Evolutionary conservation across 2,113 vertebrate species (phyloP), one percentile per base, ranked within the genome.

Genomic region (Proteles cristata): DNA sequence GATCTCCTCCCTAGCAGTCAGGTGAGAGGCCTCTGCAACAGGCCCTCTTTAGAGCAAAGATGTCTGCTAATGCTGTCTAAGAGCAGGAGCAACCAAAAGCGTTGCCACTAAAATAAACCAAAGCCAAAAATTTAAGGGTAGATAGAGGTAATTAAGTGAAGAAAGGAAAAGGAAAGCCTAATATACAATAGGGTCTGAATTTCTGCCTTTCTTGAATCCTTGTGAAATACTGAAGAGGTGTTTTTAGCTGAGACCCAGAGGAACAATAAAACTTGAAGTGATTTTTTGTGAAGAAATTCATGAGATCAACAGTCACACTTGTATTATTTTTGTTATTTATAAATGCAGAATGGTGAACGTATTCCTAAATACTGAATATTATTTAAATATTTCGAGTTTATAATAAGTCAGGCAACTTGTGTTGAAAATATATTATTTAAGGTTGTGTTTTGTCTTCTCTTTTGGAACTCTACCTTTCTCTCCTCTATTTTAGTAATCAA

Each of bases 251-350:
- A 83, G 39, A 73, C 0, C 23, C 12, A 23, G 45, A 93, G 50
- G 8, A 83, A 65, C 82, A 39, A 5, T 81, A 76, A 43, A 84
- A 63, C 5, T 74, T 76, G 39, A 35, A 16, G 11, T 88, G 6
- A 48, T 33, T 43, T 21, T 73, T 83, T 69, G 19, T 71, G 31
- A 58, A 83, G 68, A 23, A 77, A 71, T 90, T 93, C 12, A n/a
- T 90, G 15, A 77, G 25, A 58, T 82, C 66, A n/a, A 33, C 5
- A 19, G 21, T 35, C 26, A 61, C 43, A 50, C 26, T 85, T 48
- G 35, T 48, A 45, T 86, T 95, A 83, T 77, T 91, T 74, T 61
- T 96, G 53, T 80, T 83, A 43, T n/a, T 63, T 77, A 28, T 88
- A 77, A 69, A 0, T 89, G 33, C 8, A 77, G 26, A 88, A 55